Base-by-base conservation (phyloP, 1,140 invertebrate species). In the Maniola jurtina region DNA sequence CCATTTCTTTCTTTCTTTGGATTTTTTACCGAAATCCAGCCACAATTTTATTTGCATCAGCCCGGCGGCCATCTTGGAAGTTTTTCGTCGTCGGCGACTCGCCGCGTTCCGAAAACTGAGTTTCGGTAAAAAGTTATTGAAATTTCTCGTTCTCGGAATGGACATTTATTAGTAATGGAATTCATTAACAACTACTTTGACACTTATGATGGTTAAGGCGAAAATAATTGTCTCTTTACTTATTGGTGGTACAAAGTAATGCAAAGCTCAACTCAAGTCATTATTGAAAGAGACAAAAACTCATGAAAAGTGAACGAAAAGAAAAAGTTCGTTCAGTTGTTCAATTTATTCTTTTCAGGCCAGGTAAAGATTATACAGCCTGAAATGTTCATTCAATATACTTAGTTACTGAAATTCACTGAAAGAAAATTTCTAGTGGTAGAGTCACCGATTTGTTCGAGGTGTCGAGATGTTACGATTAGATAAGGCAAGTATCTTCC, bases 131-230 rank as follows among this genome's bases (percentile, higher is more conserved):
- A 86, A 79, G 60, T 72, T 64, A 68, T 75, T 77, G 74, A 77
- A 79, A 83, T 79, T 83, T 55, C 34, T 13, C 25, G 79, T 80
- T 80, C 77, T 73, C 68, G 68, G 78, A 80, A 81, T 80, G 76
- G 71, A 68, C 72, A 75, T 81, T 78, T 81, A 81, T 77, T 76
- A 80, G 77, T 79, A 76, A 80, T 76, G 75, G 76, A 79, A 76
- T 78, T 80, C 77, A 76, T 82, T 76, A 68, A 64, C 63, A 38
- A 50, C 13, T 40, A 9, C 40, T 35, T 60, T 50, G 63, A 59
- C 63, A 65, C 63, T 64, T 36, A n/a, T 58, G 55, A 15, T 34
- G 15, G 42, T 34, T 58, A 40, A 25, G 45, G 56, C 61, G 48
- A 36, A 55, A 63, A 40, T 38, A 57, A 38, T 36, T 42, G 36